A percentile compares a stretch with the other conserved stretches of the same genome.
phyloP scores from a whole-genome alignment of 2,888 invertebrate species.

The Norana najaformis region DNA sequence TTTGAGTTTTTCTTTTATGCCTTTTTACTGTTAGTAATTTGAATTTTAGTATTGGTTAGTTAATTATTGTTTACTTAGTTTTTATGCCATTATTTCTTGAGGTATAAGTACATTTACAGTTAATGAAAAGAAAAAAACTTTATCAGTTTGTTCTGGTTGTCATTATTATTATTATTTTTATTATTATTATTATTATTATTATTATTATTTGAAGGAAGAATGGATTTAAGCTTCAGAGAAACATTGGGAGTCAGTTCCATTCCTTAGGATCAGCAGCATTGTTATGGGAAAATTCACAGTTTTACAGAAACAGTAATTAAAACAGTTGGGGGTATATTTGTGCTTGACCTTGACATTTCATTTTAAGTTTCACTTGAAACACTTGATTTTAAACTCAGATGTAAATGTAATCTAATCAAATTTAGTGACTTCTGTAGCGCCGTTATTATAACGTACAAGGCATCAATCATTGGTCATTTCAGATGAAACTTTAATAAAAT shows the following conservation, averaged over 20 bases:
- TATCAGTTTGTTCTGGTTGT: neutral
- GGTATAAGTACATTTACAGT: neutral
- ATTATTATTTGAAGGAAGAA: neutral
- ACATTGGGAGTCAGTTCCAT: neutral
- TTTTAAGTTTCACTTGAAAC: neutral
- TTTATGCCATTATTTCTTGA: too few relatives aligned
- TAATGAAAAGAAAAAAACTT: neutral
- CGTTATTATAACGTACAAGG: too few relatives aligned
- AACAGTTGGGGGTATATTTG: neutral
- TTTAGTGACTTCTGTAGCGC: too few relatives aligned
- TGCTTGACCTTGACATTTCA: neutral
- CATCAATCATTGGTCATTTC: too few relatives aligned
- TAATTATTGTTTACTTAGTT: neutral
- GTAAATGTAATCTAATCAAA: neutral
- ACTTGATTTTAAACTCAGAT: neutral
- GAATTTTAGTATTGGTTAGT: neutral
- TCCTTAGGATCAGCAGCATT: neutral
- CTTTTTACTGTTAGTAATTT: neutral
- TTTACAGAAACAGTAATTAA: neutral
- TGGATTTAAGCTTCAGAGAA: too few relatives aligned
- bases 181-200: conserved; percentile 5
- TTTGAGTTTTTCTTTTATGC: neutral
- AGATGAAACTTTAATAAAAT: too few relatives aligned
- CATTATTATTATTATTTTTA: neutral
- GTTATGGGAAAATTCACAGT: neutral